Percentiles rank a stretch among this genome's conserved stretches.
phyloP scores from a whole-genome alignment of 2,113 vertebrate species.

The Hydrochoerus hydrochaeris region DNA sequence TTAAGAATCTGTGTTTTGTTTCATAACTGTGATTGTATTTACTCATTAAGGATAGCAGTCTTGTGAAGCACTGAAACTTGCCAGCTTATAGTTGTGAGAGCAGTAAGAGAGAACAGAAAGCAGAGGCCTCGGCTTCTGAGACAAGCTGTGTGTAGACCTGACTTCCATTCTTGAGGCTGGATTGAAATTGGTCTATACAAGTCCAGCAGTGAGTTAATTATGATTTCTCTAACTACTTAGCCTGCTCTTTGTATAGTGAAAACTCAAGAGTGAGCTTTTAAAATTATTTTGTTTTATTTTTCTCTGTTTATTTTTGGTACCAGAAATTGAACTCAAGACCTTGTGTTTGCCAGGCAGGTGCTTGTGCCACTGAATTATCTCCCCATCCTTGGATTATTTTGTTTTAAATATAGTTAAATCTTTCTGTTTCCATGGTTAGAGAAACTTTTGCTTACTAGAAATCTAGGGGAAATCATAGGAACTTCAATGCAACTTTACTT shows the following conservation, averaged over 20 bases:
- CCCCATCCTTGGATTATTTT: neutral
- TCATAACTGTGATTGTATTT: neutral
- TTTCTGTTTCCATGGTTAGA: neutral
- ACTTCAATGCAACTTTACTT: neutral
- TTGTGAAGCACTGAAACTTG: neutral
- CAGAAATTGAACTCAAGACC: no score
- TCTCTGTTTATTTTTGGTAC: no score
- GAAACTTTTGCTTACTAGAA: neutral
- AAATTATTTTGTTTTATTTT: no score
- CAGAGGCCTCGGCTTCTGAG: neutral
- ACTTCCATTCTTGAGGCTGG: neutral
- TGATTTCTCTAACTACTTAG: neutral
- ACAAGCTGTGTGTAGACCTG: rapidly evolving
- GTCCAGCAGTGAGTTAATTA: neutral
- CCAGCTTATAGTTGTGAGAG: no score
- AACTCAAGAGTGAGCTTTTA: neutral
- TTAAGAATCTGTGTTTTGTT: neutral
- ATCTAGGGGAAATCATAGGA: neutral
- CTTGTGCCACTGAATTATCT: no score
- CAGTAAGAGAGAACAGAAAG: neutral
- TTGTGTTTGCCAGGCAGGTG: no score
- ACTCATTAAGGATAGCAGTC: neutral
- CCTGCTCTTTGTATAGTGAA: neutral
- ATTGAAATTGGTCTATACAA: neutral
- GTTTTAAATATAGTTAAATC: neutral